Evolutionary conservation across 1,140 invertebrate species (phyloP), one percentile per base, ranked within the genome.

Genomic region (Drosophila kikkawai): DNA sequence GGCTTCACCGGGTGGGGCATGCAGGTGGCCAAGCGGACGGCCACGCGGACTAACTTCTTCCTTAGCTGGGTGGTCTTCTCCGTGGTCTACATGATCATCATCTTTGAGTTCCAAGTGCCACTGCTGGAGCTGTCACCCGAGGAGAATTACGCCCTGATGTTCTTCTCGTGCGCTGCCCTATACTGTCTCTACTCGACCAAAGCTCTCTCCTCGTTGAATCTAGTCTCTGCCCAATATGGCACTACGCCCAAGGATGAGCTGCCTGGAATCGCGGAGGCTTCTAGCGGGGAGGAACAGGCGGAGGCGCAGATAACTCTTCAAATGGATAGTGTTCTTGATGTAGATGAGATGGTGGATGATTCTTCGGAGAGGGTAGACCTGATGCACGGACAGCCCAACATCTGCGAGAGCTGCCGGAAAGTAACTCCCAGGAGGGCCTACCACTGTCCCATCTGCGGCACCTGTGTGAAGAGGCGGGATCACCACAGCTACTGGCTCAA

Each of bases 401-500:
- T 86, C 7, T 93, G 92, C 41, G 81, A 85, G 11, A 81, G 51
- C 3, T 93, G 92, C 44, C 75, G 87, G 7, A 92, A 92, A 44
- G 81, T 90, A 9, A 82, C 85, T 0, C 90, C 88, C 0, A 45
- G 79, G 9, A 77, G 83, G 2, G 83, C 88, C 22, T 88, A 80
- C 42, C 92, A 93, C 39, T 93, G 92, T n/a, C 47, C 57, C 11
- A 68, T 92, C 7, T 93, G 92, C 11, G 79, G 83, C 42, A 82
- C 80, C 12, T 93, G 92, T 22, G 87, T 93, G 3, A 87, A 80
- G 44, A 50, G 85, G n/a, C 80, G 82, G 13, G 91, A 88, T 26
- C 92, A 93, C 79, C 92, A 93, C 53, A 90, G 86, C 65, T 92
- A 59, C 42, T 94, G 93, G 93, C 80, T 94, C 6, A 93, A 94